A percentile compares a stretch with the other conserved stretches of the same genome.
phyloP scores from a whole-genome alignment of 2,888 invertebrate species.

The Euproctis similis region DNA sequence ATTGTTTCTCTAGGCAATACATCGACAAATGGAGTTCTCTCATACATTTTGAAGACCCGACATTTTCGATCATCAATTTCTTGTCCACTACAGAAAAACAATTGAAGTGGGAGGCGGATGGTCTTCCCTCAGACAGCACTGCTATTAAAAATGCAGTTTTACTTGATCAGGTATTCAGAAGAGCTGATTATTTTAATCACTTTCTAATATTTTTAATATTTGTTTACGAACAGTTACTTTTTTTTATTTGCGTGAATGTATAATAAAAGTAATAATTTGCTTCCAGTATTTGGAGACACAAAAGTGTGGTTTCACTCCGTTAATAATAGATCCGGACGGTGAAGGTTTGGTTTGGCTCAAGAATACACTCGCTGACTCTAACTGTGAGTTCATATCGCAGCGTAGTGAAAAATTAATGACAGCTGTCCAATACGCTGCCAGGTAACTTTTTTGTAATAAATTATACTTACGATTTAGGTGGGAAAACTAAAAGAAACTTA shows the following conservation, averaged over 20 bases:
- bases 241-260: no score
- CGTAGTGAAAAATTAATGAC: constrained; percentile 84
- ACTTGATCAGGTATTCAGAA: constrained; percentile 82
- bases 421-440: constrained; percentile 82
- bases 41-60: constrained; percentile 50
- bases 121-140: constrained; percentile 85
- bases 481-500: no score
- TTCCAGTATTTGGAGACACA: constrained; percentile 41
- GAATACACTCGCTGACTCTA: constrained; percentile 76
- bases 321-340: constrained; percentile 93
- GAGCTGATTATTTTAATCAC: no score
- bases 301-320: constrained; percentile 79
- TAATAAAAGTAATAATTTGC: background rate
- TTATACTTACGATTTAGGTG: no score
- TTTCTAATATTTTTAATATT: no score
- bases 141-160: constrained; percentile 89
- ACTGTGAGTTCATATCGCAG: constrained; percentile 87
- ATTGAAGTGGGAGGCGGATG: constrained; percentile 90
- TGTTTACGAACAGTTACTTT: no score
- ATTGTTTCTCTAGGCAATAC: constrained; percentile 41
- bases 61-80: constrained; percentile 60
- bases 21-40: constrained; percentile 66
- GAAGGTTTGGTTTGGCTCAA: constrained; percentile 89
- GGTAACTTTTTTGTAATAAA: constrained; percentile 66
- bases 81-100: constrained; percentile 76